A percentile compares a stretch with the other conserved stretches of the same genome.
These are phyloP conservation scores for Oreochromis spilurus DNA, from an alignment of 2,113 vertebrate genomes.

Conservation along the genomic window DNA sequence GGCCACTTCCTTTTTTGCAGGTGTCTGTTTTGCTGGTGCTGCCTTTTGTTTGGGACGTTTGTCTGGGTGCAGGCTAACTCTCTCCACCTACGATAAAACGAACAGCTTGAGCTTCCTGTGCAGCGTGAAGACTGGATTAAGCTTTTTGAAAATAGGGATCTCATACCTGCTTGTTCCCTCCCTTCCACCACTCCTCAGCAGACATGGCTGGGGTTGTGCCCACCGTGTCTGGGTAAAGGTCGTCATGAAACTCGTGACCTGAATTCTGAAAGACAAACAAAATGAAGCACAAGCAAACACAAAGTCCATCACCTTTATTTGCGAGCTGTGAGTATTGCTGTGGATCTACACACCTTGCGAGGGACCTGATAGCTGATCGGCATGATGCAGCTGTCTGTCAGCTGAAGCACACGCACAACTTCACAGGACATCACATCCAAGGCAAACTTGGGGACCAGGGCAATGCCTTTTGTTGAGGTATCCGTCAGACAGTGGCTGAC, in stretches of 20 bases:
- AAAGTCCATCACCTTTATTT: not conserved
- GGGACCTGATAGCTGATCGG: slow-evolving; percentile 88
- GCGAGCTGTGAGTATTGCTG: not conserved
- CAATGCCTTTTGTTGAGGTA: slow-evolving; percentile 71
- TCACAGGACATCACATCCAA: slow-evolving; percentile 86
- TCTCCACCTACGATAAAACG: slow-evolving; percentile 73
- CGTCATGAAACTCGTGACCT: slow-evolving; percentile 84
- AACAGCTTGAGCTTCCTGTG: not conserved
- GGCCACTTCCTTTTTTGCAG: slow-evolving; percentile 49
- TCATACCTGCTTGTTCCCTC: slow-evolving; percentile 82
- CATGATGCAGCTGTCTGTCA: slow-evolving; percentile 80
- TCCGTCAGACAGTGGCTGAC: slow-evolving; percentile 88
- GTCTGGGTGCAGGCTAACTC: slow-evolving; percentile 81
- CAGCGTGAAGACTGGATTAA: not conserved
- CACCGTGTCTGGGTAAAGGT: slow-evolving; percentile 84
- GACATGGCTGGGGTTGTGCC: slow-evolving; percentile 73
- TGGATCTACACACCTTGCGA: slow-evolving; percentile 80
- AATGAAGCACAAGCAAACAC: not conserved
- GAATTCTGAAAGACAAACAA: slow-evolving; percentile 62
- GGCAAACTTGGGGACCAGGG: slow-evolving; percentile 77
- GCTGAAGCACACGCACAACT: slow-evolving; percentile 86
- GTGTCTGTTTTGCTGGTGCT: slow-evolving; percentile 8
- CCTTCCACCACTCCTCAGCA: slow-evolving; percentile 85
- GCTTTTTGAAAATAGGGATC: not conserved
- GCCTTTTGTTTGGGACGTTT: slow-evolving; percentile 57